These are phyloP conservation scores for Thereva nobilitata DNA, from an alignment of 2,888 invertebrate genomes.

Conservation along the genomic window DNA sequence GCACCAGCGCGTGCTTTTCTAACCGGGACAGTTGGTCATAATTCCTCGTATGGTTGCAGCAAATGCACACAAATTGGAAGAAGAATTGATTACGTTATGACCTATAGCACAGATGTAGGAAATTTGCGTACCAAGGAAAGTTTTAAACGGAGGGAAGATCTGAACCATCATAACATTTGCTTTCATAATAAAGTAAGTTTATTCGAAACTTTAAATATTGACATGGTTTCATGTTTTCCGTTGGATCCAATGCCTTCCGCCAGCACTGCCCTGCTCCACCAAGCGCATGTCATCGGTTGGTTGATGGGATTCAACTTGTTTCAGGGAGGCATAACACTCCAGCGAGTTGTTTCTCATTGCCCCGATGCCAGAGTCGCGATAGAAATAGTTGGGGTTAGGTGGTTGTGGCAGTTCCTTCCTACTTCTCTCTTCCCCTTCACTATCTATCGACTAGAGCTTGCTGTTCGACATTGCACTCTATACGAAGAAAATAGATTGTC, in stretches of 20 bases:
- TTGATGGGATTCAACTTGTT: too few relatives aligned
- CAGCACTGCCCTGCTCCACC: too few relatives aligned
- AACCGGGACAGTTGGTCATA: slow-evolving; percentile 20
- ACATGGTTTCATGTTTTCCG: slow-evolving; percentile 6
- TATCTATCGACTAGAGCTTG: too few relatives aligned
- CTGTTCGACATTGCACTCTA: too few relatives aligned
- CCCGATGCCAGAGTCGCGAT: too few relatives aligned
- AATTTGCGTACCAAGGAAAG: slow-evolving; percentile 13
- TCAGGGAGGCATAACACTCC: too few relatives aligned
- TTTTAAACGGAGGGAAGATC: slow-evolving; percentile 14
- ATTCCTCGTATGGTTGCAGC: slow-evolving; percentile 21
- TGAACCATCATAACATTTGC: background rate
- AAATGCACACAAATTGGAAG: slow-evolving; percentile 22
- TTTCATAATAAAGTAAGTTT: slow-evolving; percentile 14
- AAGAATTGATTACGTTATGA: slow-evolving; percentile 15
- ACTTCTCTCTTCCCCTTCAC: too few relatives aligned
- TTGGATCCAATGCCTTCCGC: slow-evolving; percentile 18
- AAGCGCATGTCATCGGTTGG: too few relatives aligned
- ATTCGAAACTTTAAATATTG: slow-evolving; percentile 21
- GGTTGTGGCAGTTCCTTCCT: too few relatives aligned
- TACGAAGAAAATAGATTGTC: too few relatives aligned
- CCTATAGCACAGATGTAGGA: slow-evolving; percentile 21
- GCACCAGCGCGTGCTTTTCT: slow-evolving; percentile 37
- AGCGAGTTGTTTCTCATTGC: too few relatives aligned
- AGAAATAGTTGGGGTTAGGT: too few relatives aligned